These are phyloP conservation scores for Congeria kusceri DNA, from an alignment of 2,888 invertebrate genomes.

Conservation along the genomic window DNA sequence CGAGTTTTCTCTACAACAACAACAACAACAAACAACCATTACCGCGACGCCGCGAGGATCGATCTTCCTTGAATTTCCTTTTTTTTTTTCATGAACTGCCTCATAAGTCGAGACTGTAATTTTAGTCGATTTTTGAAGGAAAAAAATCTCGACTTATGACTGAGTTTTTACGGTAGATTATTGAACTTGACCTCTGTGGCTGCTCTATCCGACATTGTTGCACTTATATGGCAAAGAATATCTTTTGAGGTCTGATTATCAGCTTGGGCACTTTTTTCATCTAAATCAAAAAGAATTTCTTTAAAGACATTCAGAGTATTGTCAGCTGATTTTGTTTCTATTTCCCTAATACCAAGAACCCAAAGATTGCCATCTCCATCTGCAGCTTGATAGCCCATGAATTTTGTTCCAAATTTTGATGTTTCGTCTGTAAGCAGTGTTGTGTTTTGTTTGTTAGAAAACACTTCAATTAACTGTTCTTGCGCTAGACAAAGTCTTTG, in stretches of 20 bases:
- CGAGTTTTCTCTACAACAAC: no score
- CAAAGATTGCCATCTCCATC: conserved; percentile 30
- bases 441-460: conserved; percentile 17
- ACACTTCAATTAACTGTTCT: conserved; percentile 12
- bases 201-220: conserved; percentile 46
- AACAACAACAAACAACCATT: no score
- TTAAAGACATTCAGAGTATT: conserved; percentile 41
- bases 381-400: conserved; percentile 37
- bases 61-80: no score
- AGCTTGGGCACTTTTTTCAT: conserved; percentile 4
- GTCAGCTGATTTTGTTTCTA: conserved; percentile 39
- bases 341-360: conserved; percentile 46
- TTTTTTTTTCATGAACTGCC: no score
- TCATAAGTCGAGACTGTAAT: no score
- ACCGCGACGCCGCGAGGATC: no score
- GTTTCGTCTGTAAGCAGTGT: conserved; percentile 42
- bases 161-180: no score
- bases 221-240: conserved; percentile 41
- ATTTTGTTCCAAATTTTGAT: conserved; percentile 35
- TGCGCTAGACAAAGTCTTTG: conserved; percentile 33
- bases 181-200: conserved; percentile 48
- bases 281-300: conserved; percentile 33
- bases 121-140: no score
- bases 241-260: conserved; percentile 36
- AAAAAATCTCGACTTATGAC: no score